These are phyloP conservation scores for Cynopterus sphinx DNA, from an alignment of 2,797 vertebrate genomes.

Conservation along the genomic window DNA sequence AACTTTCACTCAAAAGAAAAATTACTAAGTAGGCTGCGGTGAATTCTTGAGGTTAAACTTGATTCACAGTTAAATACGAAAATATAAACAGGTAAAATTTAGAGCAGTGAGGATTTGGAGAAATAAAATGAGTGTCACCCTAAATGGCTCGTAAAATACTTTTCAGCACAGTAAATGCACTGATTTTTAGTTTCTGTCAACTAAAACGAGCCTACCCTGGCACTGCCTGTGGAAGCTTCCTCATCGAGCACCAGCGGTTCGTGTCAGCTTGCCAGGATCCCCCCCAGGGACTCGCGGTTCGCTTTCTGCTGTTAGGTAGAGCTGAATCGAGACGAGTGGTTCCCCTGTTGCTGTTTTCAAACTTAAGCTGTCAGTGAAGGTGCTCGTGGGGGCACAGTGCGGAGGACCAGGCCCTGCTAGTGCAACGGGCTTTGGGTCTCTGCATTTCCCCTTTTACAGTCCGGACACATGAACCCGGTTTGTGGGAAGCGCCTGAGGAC, in stretches of 20 bases:
- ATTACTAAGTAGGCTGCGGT: neutral
- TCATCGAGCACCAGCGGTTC: neutral
- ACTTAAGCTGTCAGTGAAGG: neutral
- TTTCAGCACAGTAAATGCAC: neutral
- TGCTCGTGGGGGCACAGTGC: neutral
- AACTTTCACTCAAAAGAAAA: constrained; percentile 17
- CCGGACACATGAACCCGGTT: neutral
- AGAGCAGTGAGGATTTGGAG: neutral
- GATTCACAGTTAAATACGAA: neutral
- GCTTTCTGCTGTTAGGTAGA: neutral
- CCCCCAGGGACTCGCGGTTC: neutral
- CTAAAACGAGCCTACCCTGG: neutral
- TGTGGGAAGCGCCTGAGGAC: accelerated
- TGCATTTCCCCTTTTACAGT: neutral
- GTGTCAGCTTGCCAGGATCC: neutral
- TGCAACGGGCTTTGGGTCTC: neutral
- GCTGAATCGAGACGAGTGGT: neutral
- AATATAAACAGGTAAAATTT: neutral
- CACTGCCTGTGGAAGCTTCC: neutral
- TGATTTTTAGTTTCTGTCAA: neutral
- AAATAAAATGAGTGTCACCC: neutral
- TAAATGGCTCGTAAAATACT: neutral
- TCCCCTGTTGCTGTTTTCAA: neutral
- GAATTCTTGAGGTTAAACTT: constrained; percentile 9
- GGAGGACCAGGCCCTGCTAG: neutral